A percentile compares a stretch with the other conserved stretches of the same genome.
These are phyloP conservation scores for Leucophenga varia DNA, from an alignment of 1,140 invertebrate species.

Conservation along the genomic window DNA sequence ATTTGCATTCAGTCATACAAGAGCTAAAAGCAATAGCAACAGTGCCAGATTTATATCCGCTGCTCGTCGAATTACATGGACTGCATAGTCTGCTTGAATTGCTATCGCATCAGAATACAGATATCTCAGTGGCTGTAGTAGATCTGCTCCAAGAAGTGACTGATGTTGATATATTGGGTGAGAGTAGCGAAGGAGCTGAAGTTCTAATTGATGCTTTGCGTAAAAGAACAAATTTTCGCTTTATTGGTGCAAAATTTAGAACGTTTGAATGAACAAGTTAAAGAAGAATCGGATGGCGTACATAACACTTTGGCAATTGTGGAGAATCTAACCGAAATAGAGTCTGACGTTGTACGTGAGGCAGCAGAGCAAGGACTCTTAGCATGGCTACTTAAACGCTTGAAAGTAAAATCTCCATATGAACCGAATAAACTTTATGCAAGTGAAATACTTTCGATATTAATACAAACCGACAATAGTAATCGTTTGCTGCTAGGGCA, in stretches of 20 bases:
- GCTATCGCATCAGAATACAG: constrained; percentile 95
- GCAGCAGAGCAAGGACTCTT: constrained; percentile 87
- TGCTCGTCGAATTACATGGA: constrained; percentile 86
- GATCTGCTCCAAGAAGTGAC: constrained; percentile 90
- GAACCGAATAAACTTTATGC: constrained; percentile 95
- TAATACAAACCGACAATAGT: constrained; percentile 86
- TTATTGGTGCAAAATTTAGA: constrained; percentile 91
- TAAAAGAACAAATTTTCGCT: constrained; percentile 88
- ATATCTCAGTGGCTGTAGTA: constrained; percentile 81
- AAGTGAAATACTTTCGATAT: constrained; percentile 94
- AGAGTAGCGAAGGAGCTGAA: constrained; percentile 81
- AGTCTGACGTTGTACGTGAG: constrained; percentile 79
- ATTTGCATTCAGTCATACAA: constrained; percentile 88
- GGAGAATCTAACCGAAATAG: constrained; percentile 91
- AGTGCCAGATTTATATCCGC: constrained; percentile 91
- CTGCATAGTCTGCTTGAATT: constrained; percentile 90
- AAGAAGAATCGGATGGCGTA: constrained; percentile 95
- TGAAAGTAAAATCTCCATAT: constrained; percentile 83
- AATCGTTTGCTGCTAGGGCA: constrained; percentile 84
- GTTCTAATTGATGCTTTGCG: constrained; percentile 76
- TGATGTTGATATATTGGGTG: constrained; percentile 93
- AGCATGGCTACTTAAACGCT: constrained; percentile 87
- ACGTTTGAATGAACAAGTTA: constrained; percentile 88
- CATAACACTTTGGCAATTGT: constrained; percentile 92
- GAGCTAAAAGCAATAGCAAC: constrained; percentile 94